Base-by-base conservation (phyloP, 2,888 invertebrate genomes). In the Stenichneumon culpator region DNA sequence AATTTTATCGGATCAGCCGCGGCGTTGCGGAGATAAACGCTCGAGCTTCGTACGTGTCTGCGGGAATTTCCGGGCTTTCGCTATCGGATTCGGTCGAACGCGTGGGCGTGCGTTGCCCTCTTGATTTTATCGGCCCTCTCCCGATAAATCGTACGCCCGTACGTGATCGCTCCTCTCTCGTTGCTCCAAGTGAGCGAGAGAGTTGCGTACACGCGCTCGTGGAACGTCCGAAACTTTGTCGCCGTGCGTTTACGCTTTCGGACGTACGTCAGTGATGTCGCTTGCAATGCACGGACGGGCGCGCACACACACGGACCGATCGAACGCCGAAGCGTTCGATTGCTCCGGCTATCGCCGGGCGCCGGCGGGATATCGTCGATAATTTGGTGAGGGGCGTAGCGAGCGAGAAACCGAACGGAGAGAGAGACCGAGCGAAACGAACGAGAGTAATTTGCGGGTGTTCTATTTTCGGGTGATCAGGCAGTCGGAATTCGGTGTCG, bases 361-460 rank as follows among this genome's bases (percentile, higher is more conserved):
- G 44, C 44, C 70, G 39, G 39, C 63, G 69, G 77, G 63, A 39
- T 73, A 75, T 83, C 79, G 67, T 70, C 67, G 83, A 83, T 79
- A 75, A 83, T 79, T 69, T 28, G 63, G 68, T 63, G 74, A 79
- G 83, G 80, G 83, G 83, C 79, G 83, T 80, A 32, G 22, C 50
- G 22, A 22, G 52, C 74, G 65, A 28, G 44, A 36, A 36, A 36
- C n/a, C 44, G 22, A 65, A 11, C 6, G 25, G 32, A 4, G 57
- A 16, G 39, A 63, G 69, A 47, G 32, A 28, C 14, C 22, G 16
- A 32, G 75, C 4, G 36, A 28, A 39, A 44, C 16, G n/a, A 19
- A 44, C 9, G 25, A n/a, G 25, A 52, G 60, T 70, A 79, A 78
- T 79, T 60, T 39, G 60, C 69, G 69, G 65, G n/a, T n/a, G n/a